A percentile compares a stretch with the other conserved stretches of the same genome.
Conservation (phyloP, 2,888 invertebrate genomes). For the Hemaris fuciformis region DNA sequence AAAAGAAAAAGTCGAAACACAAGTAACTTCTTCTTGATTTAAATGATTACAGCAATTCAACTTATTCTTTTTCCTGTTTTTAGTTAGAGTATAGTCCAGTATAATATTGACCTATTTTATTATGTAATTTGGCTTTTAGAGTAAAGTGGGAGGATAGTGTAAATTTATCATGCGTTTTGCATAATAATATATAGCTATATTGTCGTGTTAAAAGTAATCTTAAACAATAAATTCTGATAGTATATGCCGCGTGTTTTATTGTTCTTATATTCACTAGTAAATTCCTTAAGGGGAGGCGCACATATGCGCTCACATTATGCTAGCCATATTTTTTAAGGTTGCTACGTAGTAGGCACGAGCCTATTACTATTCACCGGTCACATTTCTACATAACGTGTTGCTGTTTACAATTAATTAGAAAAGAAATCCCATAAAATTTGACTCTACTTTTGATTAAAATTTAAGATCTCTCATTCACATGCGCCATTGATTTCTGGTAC, state of each 20-base stretch:
- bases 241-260: background rate
- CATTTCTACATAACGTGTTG: no score
- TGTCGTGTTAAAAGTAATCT: slow-evolving; percentile 7
- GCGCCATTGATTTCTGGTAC: no score
- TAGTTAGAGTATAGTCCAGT: background rate
- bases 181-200: background rate
- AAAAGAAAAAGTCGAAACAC: slow-evolving; percentile 86
- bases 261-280: no score
- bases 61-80: background rate
- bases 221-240: slow-evolving; percentile 1
- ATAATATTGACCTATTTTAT: background rate
- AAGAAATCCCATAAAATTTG: no score
- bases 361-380: no score
- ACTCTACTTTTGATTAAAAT: no score
- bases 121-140: background rate
- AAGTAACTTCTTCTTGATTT: slow-evolving; percentile 45
- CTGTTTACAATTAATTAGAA: no score
- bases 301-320: no score
- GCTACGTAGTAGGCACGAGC: no score
- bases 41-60: background rate
- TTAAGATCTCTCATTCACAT: no score
- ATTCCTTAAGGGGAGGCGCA: no score
- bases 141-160: background rate
- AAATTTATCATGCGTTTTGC: slow-evolving; percentile 3
- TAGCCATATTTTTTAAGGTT: no score